Evolutionary conservation across 53 echinoderm and acorn worm species (phyloP), one percentile per base, ranked within the genome.

Genomic region (Hippasteria phrygiana): DNA sequence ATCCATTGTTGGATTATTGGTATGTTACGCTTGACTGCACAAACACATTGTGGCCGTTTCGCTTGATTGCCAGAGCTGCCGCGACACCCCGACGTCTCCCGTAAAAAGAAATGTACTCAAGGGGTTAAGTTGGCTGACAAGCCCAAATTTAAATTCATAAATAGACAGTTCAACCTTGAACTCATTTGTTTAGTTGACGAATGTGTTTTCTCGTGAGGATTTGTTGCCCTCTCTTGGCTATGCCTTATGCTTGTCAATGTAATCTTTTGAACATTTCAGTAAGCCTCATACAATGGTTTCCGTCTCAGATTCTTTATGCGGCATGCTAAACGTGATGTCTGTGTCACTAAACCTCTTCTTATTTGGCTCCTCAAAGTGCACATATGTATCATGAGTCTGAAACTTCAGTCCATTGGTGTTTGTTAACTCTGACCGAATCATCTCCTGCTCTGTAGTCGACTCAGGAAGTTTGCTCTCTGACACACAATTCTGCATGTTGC

Each of bases 401-500:
- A 85, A 69, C 69, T 85, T 85, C 4, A 85, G 51, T 2, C 85
- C 85, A 71, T 85, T 85, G 36, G 85, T 85, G 85, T 85, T 85
- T 32, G 85, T 85, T 26, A 85, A 54, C 51, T 85, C 85, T 4
- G 85, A 85, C 38, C 70, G 70, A 34, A 85, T 51, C 85, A 85
- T 31, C 33, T 85, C 85, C 64, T 69, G 85, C 24, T 64, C 85
- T 1, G 71, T 53, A 36, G 56, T 59, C 3, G 71, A 50, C 36
- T 85, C 85, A 12, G 85, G 85, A 8, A 85, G 18, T 35, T 71
- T 85, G 51, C 69, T 85, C 1, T 85, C 85, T 32, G 85, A 85
- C 70, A 85, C 85, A 85, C 85, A 85, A 71, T 85, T 85, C 51
- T 85, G 85, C 85, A 85, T 64, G 85, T 85, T 85, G 50, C 70